Conservation (phyloP, 1,140 invertebrate genomes). For the Zelostemma sp. region DNA sequence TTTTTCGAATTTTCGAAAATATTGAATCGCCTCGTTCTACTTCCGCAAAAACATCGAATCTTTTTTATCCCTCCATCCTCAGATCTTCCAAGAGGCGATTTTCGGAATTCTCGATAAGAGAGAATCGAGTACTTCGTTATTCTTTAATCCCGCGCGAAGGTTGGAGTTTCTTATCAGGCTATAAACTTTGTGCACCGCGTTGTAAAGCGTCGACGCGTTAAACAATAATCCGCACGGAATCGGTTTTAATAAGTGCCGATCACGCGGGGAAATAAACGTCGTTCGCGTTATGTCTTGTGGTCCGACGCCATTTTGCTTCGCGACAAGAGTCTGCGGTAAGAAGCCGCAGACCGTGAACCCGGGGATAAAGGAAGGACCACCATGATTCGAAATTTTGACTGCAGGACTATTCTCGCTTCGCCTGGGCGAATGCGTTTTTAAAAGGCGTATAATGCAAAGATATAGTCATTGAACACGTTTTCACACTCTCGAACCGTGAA, state of each 20-base stretch:
- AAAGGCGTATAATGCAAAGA: constrained; percentile 15
- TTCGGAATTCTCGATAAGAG: neutral
- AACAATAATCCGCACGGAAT: constrained; percentile 32
- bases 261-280: constrained; percentile 33
- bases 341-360: constrained; percentile 42
- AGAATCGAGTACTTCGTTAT: neutral
- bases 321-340: constrained; percentile 39
- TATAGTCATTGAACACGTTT: constrained; percentile 10
- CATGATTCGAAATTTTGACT: constrained; percentile 9
- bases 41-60: neutral
- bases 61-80: too few species aligned
- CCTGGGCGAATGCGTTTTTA: constrained; percentile 5
- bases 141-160: neutral
- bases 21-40: neutral
- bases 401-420: neutral
- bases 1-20: neutral
- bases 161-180: constrained; percentile 26
- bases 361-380: constrained; percentile 25
- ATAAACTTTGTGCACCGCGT: constrained; percentile 23
- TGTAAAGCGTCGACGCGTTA: constrained; percentile 11
- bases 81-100: neutral
- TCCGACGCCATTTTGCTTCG: constrained; percentile 44
- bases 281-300: constrained; percentile 38
- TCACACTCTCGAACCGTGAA: neutral
- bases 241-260: constrained; percentile 27